Evolutionary conservation across 2,113 vertebrate species (phyloP).

Genomic region (Ameiurus melas): DNA sequence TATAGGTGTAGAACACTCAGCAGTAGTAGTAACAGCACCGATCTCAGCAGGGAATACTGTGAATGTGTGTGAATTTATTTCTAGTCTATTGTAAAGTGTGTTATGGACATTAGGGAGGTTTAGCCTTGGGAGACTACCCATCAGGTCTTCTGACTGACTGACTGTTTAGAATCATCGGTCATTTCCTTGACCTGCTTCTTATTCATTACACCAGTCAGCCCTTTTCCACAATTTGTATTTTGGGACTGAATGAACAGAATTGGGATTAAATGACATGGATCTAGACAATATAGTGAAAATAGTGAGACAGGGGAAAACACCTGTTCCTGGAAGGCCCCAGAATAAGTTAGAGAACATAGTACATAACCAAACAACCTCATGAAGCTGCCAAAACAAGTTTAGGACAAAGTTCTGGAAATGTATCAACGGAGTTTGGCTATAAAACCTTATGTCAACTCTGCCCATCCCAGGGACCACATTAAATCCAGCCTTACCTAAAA

Average conservation of each 20-base stretch:
- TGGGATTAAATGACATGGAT: background rate
- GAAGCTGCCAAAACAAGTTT: background rate
- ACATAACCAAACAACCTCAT: background rate
- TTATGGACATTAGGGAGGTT: background rate
- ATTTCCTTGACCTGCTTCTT: background rate
- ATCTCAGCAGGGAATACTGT: background rate
- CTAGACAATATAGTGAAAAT: background rate
- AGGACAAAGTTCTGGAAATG: background rate
- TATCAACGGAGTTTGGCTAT: background rate
- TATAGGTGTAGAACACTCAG: constrained; percentile 31
- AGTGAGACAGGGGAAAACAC: background rate
- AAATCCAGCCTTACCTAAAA: background rate
- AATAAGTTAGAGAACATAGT: background rate
- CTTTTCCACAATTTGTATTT: background rate
- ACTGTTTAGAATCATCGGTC: background rate
- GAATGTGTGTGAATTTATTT: background rate
- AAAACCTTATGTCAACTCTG: background rate
- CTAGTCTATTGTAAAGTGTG: background rate
- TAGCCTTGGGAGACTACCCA: background rate
- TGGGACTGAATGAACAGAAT: background rate
- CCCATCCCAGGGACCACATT: background rate
- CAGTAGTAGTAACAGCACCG: constrained; percentile 33
- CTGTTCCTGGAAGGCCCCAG: background rate
- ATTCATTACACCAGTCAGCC: background rate
- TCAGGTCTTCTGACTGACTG: background rate